Evolutionary conservation across 2,888 invertebrate genomes (phyloP), one percentile per base, ranked within the genome.

Genomic region (Agrochola circellaris): DNA sequence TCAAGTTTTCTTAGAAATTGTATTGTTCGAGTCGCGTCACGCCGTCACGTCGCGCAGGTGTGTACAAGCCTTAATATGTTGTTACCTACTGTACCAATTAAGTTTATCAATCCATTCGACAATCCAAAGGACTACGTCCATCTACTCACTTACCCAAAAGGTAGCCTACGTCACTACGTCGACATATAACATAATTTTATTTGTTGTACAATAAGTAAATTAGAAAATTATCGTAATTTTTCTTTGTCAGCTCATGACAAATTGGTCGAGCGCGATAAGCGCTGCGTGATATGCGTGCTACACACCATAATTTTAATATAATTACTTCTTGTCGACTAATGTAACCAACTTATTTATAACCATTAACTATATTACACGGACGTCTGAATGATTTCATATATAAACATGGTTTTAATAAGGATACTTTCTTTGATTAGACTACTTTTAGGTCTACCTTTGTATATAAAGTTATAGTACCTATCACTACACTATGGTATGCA

Each of bases 271-370:
- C 65, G 54, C 78, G 78, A 85, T 82, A 83, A 69, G 72, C 69
- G 26, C 45, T 58, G 72, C 78, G 86, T 85, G 69, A 54, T 77
- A 85, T 85, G 83, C 83, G 83, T 85, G 83, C 62, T 38, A 82
- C 86, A 82, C 71, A 85, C 83, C 69, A 85, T 77, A 23, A 70
- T 82, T 83, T 85, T 70, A 85, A 67, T 73, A 85, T 82, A 83
- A 83, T 83, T 85, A 72, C 70, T 54, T 68, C 75, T 77, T 66
- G 72, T 82, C 54, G 69, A 67, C 75, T 82, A 70, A 70, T 77
- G 54, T 86, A 45, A 72, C 56, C 13, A 70, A 77, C 34, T 82
- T 85, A 77, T 85, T 77, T 62, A 69, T 72, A 62, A 64, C 54
- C 64, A 66, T 60, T 62, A 77, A 66, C 45, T 54, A 54, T 69